Evolutionary conservation across 2,113 vertebrate species (phyloP), one percentile per base, ranked within the genome.

Genomic region (Phrynocephalus versicolor): DNA sequence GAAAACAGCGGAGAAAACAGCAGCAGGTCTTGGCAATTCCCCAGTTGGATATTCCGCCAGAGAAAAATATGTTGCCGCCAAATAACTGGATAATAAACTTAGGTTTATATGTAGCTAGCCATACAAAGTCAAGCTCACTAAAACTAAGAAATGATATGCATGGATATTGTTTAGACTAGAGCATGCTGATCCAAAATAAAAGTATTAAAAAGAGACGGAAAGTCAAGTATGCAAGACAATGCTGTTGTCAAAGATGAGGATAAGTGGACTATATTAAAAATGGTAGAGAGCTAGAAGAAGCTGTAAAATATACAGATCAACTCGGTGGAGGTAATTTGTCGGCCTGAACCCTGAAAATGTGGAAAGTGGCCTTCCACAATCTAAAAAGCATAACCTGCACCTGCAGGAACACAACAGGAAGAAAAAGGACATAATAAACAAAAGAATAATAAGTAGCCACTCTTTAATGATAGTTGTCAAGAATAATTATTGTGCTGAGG

Each of bases 1-100:
- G 58, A 83, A 79, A 64, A 82, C 73, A 87, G 70, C 72, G 57
- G 72, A 72, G 39, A 33, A 83, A 87, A 78, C 65, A 83, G 57
- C 65, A 73, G 25, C 16, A 71, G 39, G n/a, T 55, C 27, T 65
- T 79, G 81, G 67, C 67, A 71, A 33, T 73, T 79, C 6, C 79
- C 81, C 69, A 83, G 69, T 19, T 55, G 39, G 25, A 86, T 60
- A 75, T 39, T 2, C 45, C 69, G 72, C 85, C 71, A 81, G 71
- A 86, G 33, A 57, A 58, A 86, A 76, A 45, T 13, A 78, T 71
- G 62, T 70, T 71, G 60, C 69, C 30, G 14, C 58, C 35, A 57
- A 73, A 70, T 33, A 67, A 57, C 30, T 41, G 30, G 60, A 67
- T 72, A 83, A 87, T 51, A 84, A 79, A 25, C 60, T 2, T 74